phyloP scores from a whole-genome alignment of 2,888 invertebrate genomes.

The Callinectes sapidus region DNA sequence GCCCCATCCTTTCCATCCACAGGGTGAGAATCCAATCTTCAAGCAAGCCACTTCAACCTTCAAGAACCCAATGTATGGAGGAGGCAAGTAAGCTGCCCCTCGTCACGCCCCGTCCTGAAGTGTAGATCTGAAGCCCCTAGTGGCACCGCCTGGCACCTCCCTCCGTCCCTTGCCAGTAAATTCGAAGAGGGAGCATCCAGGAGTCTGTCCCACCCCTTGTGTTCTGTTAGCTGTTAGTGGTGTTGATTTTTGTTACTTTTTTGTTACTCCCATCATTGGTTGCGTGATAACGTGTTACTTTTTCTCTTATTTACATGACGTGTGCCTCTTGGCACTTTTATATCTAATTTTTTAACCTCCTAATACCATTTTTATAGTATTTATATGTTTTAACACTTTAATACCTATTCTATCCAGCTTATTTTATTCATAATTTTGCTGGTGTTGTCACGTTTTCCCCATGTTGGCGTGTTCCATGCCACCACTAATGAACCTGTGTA shows the following conservation, averaged over 20 bases:
- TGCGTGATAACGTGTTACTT: not conserved
- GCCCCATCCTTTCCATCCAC: conserved; percentile 74
- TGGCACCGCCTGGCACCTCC: not conserved
- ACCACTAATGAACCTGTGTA: conserved; percentile 48
- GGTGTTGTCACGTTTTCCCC: not conserved
- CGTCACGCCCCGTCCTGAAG: not conserved
- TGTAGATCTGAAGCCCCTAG: not conserved
- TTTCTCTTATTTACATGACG: not conserved
- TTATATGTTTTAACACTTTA: not conserved
- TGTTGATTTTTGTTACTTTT: not conserved
- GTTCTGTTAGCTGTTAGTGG: not conserved
- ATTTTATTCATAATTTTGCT: not conserved
- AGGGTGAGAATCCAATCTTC: conserved; percentile 99
- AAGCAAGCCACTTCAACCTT: conserved; percentile 99
- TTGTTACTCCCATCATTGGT: not conserved
- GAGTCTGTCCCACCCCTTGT: conserved; percentile 18
- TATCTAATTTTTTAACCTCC: no score
- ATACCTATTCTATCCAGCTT: not conserved
- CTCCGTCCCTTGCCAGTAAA: not conserved
- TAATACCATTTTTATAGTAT: not conserved
- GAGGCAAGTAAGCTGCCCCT: conserved; percentile 75
- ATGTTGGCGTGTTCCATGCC: not conserved
- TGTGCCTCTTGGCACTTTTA: not conserved
- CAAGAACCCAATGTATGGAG: conserved; percentile 98
- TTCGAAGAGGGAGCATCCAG: not conserved